phyloP scores from a whole-genome alignment of 1,140 invertebrate genomes.

The Rhyacophila brunnea region DNA sequence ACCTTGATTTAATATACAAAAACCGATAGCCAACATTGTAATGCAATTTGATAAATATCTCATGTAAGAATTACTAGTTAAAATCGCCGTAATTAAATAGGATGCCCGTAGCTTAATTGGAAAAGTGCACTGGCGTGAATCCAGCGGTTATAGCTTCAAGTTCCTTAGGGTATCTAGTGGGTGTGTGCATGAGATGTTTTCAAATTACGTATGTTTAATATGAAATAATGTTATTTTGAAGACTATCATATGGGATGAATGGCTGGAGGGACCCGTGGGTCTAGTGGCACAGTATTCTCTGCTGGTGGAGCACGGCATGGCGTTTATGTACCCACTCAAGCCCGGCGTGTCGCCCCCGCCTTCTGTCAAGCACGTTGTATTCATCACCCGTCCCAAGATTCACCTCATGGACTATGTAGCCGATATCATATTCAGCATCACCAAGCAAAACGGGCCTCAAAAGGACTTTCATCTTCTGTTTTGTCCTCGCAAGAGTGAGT shows the following conservation, averaged over 20 bases:
- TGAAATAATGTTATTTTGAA: constrained; percentile 41
- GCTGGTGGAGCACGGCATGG: constrained; percentile 76
- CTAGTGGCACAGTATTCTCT: constrained; percentile 81
- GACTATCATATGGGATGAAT: constrained; percentile 90
- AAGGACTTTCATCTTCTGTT: constrained; percentile 79
- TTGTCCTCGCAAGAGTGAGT: constrained; percentile 80
- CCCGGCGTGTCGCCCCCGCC: constrained; percentile 65
- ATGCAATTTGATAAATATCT: not conserved
- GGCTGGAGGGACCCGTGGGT: constrained; percentile 82
- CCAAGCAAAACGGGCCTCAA: constrained; percentile 41
- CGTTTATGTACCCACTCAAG: constrained; percentile 75
- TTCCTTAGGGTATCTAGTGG: too few species aligned
- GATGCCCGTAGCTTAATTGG: not conserved
- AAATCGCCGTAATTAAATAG: not conserved
- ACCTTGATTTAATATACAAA: too few species aligned
- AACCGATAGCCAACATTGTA: too few species aligned
- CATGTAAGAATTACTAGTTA: not conserved
- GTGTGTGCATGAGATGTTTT: not conserved
- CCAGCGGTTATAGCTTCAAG: too few species aligned
- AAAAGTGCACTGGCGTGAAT: not conserved
- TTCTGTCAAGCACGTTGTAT: constrained; percentile 82
- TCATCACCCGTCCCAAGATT: constrained; percentile 81
- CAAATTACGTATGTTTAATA: not conserved
- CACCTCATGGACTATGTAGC: constrained; percentile 83
- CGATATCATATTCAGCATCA: constrained; percentile 72